Evolutionary conservation across 2,113 vertebrate species (phyloP).

Genomic region (Tinamus guttatus): DNA sequence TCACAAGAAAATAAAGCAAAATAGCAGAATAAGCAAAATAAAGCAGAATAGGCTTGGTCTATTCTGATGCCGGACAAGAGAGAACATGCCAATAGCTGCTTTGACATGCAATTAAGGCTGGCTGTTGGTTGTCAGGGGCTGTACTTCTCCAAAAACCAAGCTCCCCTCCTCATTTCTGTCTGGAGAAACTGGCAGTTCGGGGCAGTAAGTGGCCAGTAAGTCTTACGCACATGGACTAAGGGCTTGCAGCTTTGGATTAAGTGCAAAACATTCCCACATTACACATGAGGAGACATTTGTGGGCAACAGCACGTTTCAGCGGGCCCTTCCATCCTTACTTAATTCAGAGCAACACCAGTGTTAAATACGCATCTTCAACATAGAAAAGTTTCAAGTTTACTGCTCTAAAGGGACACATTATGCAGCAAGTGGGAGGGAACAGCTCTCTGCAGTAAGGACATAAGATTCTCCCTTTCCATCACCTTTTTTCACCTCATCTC

Average conservation of each 20-base stretch:
- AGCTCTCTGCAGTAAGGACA: background rate
- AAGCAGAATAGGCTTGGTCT: background rate
- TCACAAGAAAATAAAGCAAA: constrained; percentile 38
- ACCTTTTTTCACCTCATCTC: background rate
- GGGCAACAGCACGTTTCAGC: background rate
- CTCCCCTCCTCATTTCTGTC: background rate
- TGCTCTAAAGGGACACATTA: background rate
- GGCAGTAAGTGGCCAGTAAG: background rate
- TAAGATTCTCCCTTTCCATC: background rate
- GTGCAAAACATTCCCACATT: background rate
- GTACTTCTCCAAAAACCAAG: background rate
- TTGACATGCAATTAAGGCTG: background rate
- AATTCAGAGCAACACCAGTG: background rate
- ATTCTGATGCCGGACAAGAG: background rate
- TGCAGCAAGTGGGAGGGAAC: background rate
- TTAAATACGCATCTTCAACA: background rate
- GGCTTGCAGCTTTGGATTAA: background rate
- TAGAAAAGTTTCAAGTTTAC: background rate
- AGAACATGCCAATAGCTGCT: background rate
- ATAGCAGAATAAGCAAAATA: background rate
- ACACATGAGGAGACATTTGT: accelerated
- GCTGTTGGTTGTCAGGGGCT: background rate
- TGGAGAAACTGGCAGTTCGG: background rate
- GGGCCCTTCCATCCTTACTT: background rate
- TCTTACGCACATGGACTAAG: background rate